Percentiles rank a stretch among this genome's conserved stretches.
Evolutionary conservation across 2,113 vertebrate species (phyloP).

Genomic region (Onychostoma macrolepis): DNA sequence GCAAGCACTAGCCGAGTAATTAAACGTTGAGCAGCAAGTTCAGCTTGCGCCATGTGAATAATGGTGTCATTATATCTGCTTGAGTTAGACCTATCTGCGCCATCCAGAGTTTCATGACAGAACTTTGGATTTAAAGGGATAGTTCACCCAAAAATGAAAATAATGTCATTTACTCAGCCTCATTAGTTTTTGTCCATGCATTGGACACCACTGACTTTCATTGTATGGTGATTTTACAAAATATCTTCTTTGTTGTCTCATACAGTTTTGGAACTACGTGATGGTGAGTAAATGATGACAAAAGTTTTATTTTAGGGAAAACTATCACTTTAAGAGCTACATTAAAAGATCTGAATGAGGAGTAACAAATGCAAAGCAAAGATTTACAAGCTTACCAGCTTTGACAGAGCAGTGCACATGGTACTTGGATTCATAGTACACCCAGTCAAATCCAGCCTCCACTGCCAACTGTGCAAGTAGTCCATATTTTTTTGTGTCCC

Average conservation of each 20-base stretch:
- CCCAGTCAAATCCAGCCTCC: slow-evolving; percentile 98
- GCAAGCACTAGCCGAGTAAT: not conserved
- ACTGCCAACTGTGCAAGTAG: slow-evolving; percentile 93
- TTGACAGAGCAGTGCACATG: slow-evolving; percentile 96
- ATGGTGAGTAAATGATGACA: not conserved
- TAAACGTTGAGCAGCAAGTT: too few relatives aligned
- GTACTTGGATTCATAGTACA: slow-evolving; percentile 95
- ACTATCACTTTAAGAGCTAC: not conserved
- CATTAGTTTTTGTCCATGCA: not conserved
- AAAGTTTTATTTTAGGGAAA: not conserved
- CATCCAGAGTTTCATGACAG: too few relatives aligned
- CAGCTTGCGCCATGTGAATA: too few relatives aligned
- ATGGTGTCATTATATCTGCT: too few relatives aligned
- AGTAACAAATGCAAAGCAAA: not conserved
- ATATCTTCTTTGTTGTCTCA: not conserved
- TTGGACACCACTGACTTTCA: not conserved
- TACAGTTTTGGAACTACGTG: not conserved
- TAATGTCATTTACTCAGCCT: not conserved
- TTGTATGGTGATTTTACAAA: not conserved
- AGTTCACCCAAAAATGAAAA: not conserved
- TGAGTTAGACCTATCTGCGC: too few relatives aligned
- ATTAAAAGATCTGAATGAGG: not conserved
- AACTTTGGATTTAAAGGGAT: not conserved
- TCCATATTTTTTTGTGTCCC: slow-evolving; percentile 92
- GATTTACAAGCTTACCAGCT: slow-evolving; percentile 81